Conservation (phyloP, 1,140 invertebrate species). For the Sinella curviseta region DNA sequence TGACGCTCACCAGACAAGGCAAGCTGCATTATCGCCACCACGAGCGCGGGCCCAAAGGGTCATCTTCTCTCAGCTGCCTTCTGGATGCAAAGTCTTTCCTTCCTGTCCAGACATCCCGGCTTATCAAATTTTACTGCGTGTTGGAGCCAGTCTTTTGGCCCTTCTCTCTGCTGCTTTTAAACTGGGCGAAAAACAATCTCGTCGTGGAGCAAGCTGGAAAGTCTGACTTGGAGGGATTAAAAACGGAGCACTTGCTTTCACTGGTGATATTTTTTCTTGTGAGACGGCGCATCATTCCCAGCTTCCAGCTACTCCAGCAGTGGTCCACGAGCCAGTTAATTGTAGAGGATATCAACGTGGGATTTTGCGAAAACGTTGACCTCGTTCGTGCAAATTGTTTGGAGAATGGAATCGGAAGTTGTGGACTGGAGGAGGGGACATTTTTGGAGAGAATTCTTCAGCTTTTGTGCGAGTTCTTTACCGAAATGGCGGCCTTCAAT, state of each 20-base stretch:
- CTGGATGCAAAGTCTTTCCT: background rate
- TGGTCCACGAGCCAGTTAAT: background rate
- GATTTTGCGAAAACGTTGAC: background rate
- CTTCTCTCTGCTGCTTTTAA: background rate
- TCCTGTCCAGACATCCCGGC: background rate
- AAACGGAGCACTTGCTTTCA: background rate
- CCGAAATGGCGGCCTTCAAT: background rate
- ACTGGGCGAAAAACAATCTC: background rate
- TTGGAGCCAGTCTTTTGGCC: background rate
- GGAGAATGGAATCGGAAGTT: background rate
- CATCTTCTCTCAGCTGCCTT: background rate
- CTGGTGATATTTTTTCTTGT: background rate
- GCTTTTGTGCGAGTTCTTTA: background rate
- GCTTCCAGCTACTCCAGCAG: background rate
- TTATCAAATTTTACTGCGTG: background rate
- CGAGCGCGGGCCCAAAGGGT: background rate
- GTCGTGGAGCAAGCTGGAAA: background rate
- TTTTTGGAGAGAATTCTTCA: background rate
- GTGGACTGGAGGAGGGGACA: background rate
- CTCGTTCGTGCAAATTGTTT: background rate
- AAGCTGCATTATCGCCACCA: background rate
- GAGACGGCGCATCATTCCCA: background rate
- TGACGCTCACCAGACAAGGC: background rate
- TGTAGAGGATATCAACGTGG: background rate
- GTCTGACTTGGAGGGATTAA: background rate